phyloP scores from a whole-genome alignment of 92 coral and sea anemone species.

The Palythoa grandiflora region DNA sequence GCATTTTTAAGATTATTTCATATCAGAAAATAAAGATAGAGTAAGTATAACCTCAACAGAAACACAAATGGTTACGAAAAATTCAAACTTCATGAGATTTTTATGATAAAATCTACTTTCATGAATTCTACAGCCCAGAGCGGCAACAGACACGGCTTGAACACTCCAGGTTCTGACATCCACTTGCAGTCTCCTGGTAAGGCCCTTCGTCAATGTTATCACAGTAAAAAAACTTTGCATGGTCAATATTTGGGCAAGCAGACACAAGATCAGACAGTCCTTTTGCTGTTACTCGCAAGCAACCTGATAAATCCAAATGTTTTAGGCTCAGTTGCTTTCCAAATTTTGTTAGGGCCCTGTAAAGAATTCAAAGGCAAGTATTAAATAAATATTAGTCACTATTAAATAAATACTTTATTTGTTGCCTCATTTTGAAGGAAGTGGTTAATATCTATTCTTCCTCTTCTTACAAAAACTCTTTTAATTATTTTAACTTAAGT shows the following conservation, averaged over 20 bases:
- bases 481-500: no score
- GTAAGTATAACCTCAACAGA: no score
- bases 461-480: no score
- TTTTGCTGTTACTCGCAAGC: constrained; percentile 87
- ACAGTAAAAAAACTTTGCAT: constrained; percentile 92
- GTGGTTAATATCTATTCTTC: no score
- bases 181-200: constrained; percentile 98
- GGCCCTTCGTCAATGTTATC: constrained; percentile 98
- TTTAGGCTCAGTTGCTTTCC: constrained; percentile 78
- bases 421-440: no score
- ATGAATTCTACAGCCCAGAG: constrained; percentile 60
- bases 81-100: no score
- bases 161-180: constrained; percentile 96
- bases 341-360: constrained; percentile 85
- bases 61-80: no score
- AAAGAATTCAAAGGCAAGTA: neutral
- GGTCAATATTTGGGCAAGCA: constrained; percentile 88
- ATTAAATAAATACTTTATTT: neutral
- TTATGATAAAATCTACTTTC: neutral
- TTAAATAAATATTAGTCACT: neutral
- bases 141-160: constrained; percentile 93
- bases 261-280: constrained; percentile 90
- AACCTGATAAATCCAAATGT: constrained; percentile 96
- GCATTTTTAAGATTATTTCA: no score
- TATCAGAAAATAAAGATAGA: no score